Evolutionary conservation across 2,888 invertebrate genomes (phyloP), one percentile per base, ranked within the genome.

Genomic region (Tetrapedia diversipes): DNA sequence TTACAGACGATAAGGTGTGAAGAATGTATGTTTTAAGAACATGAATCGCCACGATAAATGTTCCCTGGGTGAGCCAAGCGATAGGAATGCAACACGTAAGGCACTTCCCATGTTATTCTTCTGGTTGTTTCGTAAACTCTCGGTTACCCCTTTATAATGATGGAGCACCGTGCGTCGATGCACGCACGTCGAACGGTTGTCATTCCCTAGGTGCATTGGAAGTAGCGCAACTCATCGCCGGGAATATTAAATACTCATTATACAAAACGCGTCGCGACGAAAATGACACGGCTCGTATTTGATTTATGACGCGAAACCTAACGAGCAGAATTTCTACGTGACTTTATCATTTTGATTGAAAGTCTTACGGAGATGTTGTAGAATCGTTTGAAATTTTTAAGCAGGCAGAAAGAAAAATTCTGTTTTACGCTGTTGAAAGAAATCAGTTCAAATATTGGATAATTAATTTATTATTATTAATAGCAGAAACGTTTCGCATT

Each of bases 31-130:
- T 69, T 79, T 76, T 74, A 71, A 65, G 66, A 77, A 66, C 70
- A 56, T 60, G 67, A 76, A 77, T 74, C 71, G 64, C 67, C 61
- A 64, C 65, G 85, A 84, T 79, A 77, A 64, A 72, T 84, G 73
- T 65, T 53, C 56, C 51, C 34, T 29, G 47, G 60, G 49, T 86
- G 86, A 87, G 76, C 75, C 72, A 82, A 70, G 77, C 72, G 77
- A 80, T 74, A 82, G 87, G 86, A 86, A 87, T 89, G 88, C 79
- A 80, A 76, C 66, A 59, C 72, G 76, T 79, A 74, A 83, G 69
- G 66, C 76, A 80, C 65, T 80, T 82, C 76, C 67, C 64, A 56
- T 68, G 53, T 68, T 70, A 29, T 69, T 81, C 57, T 47, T 56
- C 32, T 70, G 37, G 59, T 51, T 32, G 65, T 79, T 77, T 81